Evolutionary conservation across 2,888 invertebrate genomes (phyloP).

Genomic region (Archips crataeganus): DNA sequence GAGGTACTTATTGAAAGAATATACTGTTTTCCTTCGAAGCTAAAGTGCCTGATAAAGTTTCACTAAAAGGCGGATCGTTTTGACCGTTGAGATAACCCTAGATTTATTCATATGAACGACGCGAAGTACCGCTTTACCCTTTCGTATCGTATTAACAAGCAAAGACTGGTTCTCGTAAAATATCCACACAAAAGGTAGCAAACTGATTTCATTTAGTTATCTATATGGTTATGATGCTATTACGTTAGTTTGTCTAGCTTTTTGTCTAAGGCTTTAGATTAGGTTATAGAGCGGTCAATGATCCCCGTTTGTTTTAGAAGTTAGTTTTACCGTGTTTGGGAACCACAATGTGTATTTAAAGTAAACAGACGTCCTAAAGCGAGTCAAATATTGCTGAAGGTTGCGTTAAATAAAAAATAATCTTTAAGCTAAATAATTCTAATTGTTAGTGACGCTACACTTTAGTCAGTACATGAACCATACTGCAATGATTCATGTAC

Average conservation of each 20-base stretch:
- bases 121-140: background rate
- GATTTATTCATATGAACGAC: conserved; percentile 6
- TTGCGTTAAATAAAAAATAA: background rate
- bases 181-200: background rate
- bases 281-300: background rate
- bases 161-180: background rate
- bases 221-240: background rate
- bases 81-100: background rate
- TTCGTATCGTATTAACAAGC: background rate
- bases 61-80: background rate
- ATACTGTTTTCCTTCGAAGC: background rate
- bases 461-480: no score
- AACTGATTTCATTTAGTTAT: conserved; percentile 1
- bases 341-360: no score
- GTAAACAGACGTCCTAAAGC: no score
- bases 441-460: no score
- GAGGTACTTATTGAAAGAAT: conserved; percentile 7
- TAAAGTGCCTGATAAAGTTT: conserved; percentile 2
- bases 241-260: background rate
- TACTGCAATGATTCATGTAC: no score
- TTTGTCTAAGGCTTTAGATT: background rate
- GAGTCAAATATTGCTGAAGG: background rate
- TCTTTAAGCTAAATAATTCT: no score
- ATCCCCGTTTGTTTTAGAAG: background rate
- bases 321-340: background rate